A percentile compares a stretch with the other conserved stretches of the same genome.
phyloP scores from a whole-genome alignment of 2,888 invertebrate species.

The Eupithecia dodoneata region DNA sequence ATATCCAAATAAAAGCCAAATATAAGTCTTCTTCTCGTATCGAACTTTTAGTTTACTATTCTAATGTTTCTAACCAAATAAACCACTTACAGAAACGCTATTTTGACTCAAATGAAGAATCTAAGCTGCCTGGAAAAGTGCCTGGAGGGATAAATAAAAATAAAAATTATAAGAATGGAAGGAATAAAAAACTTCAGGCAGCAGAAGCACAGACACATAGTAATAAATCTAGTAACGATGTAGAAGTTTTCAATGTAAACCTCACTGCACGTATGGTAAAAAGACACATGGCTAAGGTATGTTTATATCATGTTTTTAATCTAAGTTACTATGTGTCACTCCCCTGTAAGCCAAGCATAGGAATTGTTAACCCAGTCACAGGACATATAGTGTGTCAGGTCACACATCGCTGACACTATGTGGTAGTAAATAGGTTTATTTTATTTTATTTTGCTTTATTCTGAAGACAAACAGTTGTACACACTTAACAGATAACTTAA shows the following conservation, averaged over 20 bases:
- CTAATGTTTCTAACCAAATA: not conserved
- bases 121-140: conserved; percentile 42
- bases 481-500: no score
- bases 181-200: conserved; percentile 12
- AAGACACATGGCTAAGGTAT: conserved; percentile 61
- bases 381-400: no score
- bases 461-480: no score
- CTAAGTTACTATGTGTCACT: no score
- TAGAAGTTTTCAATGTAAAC: conserved; percentile 71
- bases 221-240: conserved; percentile 43
- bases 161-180: conserved; percentile 34
- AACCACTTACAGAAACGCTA: conserved; percentile 55
- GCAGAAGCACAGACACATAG: conserved; percentile 19
- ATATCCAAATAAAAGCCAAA: not conserved
- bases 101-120: conserved; percentile 54
- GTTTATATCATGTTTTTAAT: conserved; percentile 5
- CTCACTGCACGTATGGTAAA: conserved; percentile 61
- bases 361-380: no score
- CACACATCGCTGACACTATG: no score
- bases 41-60: not conserved
- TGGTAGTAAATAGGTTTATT: no score
- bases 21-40: not conserved
- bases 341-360: not conserved
- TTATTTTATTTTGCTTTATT: no score
- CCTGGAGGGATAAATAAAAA: conserved; percentile 35